phyloP scores from a whole-genome alignment of 2,888 invertebrate species.

The Drosophila testacea region DNA sequence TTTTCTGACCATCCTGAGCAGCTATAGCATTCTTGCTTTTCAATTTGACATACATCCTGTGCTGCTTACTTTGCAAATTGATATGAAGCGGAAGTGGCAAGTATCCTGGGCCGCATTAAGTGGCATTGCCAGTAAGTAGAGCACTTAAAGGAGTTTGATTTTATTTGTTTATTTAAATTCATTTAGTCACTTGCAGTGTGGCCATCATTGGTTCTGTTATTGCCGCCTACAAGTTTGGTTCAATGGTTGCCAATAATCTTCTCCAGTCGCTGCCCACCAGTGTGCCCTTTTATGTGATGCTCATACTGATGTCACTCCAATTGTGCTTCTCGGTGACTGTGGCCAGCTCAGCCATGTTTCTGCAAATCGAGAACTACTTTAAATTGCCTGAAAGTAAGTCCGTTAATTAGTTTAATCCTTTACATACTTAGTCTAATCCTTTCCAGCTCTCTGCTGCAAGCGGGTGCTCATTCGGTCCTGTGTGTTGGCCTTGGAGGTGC shows the following conservation, averaged over 20 bases:
- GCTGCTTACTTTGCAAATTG: conserved; percentile 95
- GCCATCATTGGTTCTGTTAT: conserved; percentile 88
- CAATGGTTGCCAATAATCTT: conserved; percentile 88
- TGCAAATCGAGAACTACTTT: conserved; percentile 92
- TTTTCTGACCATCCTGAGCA: conserved; percentile 86
- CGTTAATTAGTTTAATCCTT: background rate
- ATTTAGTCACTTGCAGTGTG: conserved; percentile 87
- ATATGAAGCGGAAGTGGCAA: conserved; percentile 92
- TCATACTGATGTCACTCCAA: conserved; percentile 91
- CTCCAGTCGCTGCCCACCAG: conserved; percentile 89
- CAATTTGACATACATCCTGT: conserved; percentile 94
- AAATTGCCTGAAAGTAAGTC: conserved; percentile 89
- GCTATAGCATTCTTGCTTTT: conserved; percentile 89
- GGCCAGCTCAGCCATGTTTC: conserved; percentile 92
- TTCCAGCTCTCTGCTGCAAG: conserved; percentile 90
- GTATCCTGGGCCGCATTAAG: conserved; percentile 90
- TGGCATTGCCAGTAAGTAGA: conserved; percentile 88
- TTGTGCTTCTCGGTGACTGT: conserved; percentile 91
- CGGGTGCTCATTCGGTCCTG: conserved; percentile 90
- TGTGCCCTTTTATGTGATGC: conserved; percentile 88
- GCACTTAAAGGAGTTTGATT: rapidly evolving
- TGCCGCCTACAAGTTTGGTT: conserved; percentile 89
- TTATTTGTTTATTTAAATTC: background rate
- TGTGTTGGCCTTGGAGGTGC: conserved; percentile 89
- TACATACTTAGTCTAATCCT: too few relatives aligned